Conservation (phyloP, 1,140 invertebrate genomes). For the Eriocheir sinensis region DNA sequence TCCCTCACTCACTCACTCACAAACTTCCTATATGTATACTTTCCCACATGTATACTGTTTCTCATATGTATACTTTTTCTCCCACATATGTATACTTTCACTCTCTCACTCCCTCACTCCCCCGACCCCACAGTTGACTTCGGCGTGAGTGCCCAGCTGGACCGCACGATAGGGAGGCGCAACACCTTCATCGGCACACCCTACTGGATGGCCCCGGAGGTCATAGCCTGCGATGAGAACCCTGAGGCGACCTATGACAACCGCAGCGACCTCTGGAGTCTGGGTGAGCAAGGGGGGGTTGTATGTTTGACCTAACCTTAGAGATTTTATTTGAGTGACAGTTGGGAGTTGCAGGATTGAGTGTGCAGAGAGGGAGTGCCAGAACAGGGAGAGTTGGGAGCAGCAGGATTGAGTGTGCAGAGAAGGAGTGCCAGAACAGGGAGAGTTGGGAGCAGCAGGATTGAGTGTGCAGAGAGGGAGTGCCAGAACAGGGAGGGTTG, state of each 20-base stretch:
- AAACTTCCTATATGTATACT: too few relatives aligned
- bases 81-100: not conserved
- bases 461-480: too few relatives aligned
- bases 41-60: too few relatives aligned
- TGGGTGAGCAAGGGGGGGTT: slow-evolving; percentile 84
- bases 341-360: too few relatives aligned
- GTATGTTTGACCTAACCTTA: too few relatives aligned
- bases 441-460: too few relatives aligned
- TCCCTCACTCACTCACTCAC: not conserved
- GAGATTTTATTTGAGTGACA: too few relatives aligned
- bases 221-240: slow-evolving; percentile 99
- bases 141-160: slow-evolving; percentile 99
- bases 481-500: too few relatives aligned
- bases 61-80: not conserved
- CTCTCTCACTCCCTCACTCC: not conserved
- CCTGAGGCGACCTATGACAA: slow-evolving; percentile 99
- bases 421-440: too few relatives aligned
- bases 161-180: slow-evolving; percentile 98
- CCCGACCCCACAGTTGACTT: slow-evolving; percentile 92
- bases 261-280: slow-evolving; percentile 98
- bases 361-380: too few relatives aligned
- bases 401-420: too few relatives aligned
- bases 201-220: slow-evolving; percentile 97
- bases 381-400: too few relatives aligned
- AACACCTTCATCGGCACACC: slow-evolving; percentile 99